phyloP scores from a whole-genome alignment of 2,888 invertebrate genomes.

The Drosophila hamatofila region DNA sequence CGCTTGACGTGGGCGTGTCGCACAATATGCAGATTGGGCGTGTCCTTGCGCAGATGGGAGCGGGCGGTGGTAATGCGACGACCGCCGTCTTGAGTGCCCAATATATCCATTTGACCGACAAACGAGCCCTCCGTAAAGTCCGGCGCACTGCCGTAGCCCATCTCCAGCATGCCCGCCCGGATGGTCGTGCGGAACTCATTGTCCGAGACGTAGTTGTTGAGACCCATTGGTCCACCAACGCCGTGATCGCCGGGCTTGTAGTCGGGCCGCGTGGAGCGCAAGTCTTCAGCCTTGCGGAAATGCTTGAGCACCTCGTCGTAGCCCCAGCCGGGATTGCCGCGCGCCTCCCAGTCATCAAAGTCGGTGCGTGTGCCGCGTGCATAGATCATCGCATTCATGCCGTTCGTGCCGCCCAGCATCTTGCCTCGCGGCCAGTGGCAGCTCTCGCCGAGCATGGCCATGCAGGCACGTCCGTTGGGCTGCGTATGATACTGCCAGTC shows the following conservation, averaged over 20 bases:
- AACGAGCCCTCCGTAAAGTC: slow-evolving; percentile 93
- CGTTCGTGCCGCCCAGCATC: slow-evolving; percentile 89
- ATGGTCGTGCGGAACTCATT: slow-evolving; percentile 89
- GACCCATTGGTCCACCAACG: slow-evolving; percentile 87
- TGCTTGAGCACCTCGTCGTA: slow-evolving; percentile 92
- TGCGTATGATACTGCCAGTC: slow-evolving; percentile 84
- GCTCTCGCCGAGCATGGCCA: slow-evolving; percentile 82
- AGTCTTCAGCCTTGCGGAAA: slow-evolving; percentile 92
- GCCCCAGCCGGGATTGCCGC: slow-evolving; percentile 89
- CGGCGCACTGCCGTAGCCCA: slow-evolving; percentile 91
- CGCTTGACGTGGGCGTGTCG: slow-evolving; percentile 87
- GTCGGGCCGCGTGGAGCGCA: slow-evolving; percentile 86
- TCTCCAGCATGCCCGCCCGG: slow-evolving; percentile 91
- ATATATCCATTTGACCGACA: slow-evolving; percentile 93
- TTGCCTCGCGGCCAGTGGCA: slow-evolving; percentile 88
- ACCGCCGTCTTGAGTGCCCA: slow-evolving; percentile 94
- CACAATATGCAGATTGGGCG: slow-evolving; percentile 87
- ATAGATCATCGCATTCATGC: slow-evolving; percentile 89
- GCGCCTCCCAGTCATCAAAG: slow-evolving; percentile 88
- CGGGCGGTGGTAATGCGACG: slow-evolving; percentile 92
- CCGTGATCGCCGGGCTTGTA: slow-evolving; percentile 86
- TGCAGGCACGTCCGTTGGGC: slow-evolving; percentile 83
- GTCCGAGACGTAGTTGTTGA: slow-evolving; percentile 89
- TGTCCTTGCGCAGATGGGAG: slow-evolving; percentile 88
- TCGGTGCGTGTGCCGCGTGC: slow-evolving; percentile 89